Percentiles rank a stretch among this genome's conserved stretches.
Evolutionary conservation across 2,113 vertebrate species (phyloP).

Genomic region (Zosterops pallidus): DNA sequence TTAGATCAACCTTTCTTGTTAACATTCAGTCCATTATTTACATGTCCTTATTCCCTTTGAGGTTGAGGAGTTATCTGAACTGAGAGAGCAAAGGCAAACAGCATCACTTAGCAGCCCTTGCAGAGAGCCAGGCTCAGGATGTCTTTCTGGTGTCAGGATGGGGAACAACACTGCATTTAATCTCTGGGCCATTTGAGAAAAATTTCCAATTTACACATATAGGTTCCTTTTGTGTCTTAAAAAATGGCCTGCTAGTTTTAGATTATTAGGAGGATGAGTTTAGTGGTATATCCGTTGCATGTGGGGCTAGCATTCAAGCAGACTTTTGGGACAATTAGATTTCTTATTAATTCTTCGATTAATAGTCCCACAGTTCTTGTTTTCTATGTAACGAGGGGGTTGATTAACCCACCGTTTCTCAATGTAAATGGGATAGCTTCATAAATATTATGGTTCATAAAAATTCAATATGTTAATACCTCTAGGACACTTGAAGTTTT

Average conservation of each 20-base stretch:
- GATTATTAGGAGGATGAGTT: background rate
- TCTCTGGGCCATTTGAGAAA: background rate
- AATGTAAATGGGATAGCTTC: background rate
- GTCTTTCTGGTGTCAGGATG: background rate
- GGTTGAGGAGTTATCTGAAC: background rate
- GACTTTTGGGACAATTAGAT: background rate
- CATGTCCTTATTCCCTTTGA: background rate
- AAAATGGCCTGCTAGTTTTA: background rate
- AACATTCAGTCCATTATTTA: constrained; percentile 7
- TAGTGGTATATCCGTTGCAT: background rate
- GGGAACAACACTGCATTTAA: background rate
- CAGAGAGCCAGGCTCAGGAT: background rate
- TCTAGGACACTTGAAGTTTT: background rate
- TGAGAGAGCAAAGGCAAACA: background rate
- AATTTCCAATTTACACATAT: background rate
- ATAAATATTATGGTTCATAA: background rate
- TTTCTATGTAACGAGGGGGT: background rate
- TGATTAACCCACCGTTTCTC: background rate
- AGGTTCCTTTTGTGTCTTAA: background rate
- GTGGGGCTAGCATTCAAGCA: background rate
- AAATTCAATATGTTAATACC: background rate
- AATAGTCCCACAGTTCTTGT: background rate
- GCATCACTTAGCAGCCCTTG: background rate
- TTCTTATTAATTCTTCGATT: background rate
- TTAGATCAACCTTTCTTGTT: background rate